Evolutionary conservation across 2,113 vertebrate species (phyloP), one percentile per base, ranked within the genome.

Genomic region (Amazona vittata): DNA sequence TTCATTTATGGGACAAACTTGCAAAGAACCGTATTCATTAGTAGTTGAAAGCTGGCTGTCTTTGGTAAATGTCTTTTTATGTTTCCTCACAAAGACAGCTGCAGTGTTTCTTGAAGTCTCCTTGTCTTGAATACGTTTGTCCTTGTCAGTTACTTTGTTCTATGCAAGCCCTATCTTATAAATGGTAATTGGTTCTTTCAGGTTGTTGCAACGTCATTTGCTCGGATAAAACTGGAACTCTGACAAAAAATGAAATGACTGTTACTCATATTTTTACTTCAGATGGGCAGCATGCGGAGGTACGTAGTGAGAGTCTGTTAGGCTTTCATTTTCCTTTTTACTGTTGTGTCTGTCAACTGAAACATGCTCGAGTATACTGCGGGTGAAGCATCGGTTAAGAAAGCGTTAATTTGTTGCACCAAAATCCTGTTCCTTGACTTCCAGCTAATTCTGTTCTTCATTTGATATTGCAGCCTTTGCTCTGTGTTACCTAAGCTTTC

Each of bases 191-290:
- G 92, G 1, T 79, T 93, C 64, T 96, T 89, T 84, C 98, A 99
- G 99, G 99, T 89, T 99, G 99, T 98, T 99, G 99, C 95, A 99
- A 99, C 7, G 99, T 99, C 89, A 99, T 99, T 97, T 99, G 99
- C 91, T 99, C 99, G 1, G 99, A 99, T 98, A 99, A 99, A 97
- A 99, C 99, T 26, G 99, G 99, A 87, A 99, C 99, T 25, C 93
- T 99, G 96, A 99, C 99, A 22, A 99, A 99, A 98, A 99, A 99
- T 77, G 99, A 99, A 96, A 99, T 99, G 99, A 99, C 99, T 8
- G 99, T 99, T 87, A 99, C 99, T 62, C 99, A 99, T 92, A 94
- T 99, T 95, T 99, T 99, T 97, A 99, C 99, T 35, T 98, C 99
- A 5, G 99, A 99, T 62, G 99, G 99, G 41, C 98, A 98, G 76